Evolutionary conservation across 2,888 invertebrate genomes (phyloP).

Genomic region (Sphecodes monilicornis): DNA sequence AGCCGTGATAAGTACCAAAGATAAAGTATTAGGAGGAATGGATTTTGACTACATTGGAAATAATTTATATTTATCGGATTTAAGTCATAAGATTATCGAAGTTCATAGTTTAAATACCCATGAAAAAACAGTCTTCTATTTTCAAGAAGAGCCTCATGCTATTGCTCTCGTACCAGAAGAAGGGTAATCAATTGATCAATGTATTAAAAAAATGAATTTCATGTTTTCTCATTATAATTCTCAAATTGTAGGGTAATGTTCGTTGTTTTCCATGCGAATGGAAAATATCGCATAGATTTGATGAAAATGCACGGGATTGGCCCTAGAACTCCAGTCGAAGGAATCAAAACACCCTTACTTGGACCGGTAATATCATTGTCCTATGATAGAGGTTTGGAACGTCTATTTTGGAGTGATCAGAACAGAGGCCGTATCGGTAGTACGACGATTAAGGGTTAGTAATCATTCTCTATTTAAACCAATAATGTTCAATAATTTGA

Average conservation of each 20-base stretch:
- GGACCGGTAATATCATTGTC: slow-evolving; percentile 86
- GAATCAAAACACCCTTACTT: slow-evolving; percentile 82
- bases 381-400: slow-evolving; percentile 87
- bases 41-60: slow-evolving; percentile 90
- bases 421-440: slow-evolving; percentile 88
- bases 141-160: slow-evolving; percentile 88
- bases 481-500: too few relatives aligned
- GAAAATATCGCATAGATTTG: slow-evolving; percentile 87
- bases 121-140: slow-evolving; percentile 87
- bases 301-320: slow-evolving; percentile 89
- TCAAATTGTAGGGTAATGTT: slow-evolving; percentile 78
- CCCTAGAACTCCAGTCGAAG: slow-evolving; percentile 82
- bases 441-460: slow-evolving; percentile 87
- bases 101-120: slow-evolving; percentile 87
- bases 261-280: slow-evolving; percentile 73
- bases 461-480: slow-evolving; percentile 29
- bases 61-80: slow-evolving; percentile 91
- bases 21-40: slow-evolving; percentile 86
- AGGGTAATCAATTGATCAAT: slow-evolving; percentile 84
- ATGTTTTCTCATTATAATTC: background rate
- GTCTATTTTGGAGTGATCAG: slow-evolving; percentile 89
- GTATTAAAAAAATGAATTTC: background rate
- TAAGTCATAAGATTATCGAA: slow-evolving; percentile 88
- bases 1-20: slow-evolving; percentile 82
- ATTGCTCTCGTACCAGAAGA: slow-evolving; percentile 89